These are phyloP conservation scores for Stichopus chloronotus DNA, from an alignment of 35 echinoderm and acorn worm species.

Conservation along the genomic window DNA sequence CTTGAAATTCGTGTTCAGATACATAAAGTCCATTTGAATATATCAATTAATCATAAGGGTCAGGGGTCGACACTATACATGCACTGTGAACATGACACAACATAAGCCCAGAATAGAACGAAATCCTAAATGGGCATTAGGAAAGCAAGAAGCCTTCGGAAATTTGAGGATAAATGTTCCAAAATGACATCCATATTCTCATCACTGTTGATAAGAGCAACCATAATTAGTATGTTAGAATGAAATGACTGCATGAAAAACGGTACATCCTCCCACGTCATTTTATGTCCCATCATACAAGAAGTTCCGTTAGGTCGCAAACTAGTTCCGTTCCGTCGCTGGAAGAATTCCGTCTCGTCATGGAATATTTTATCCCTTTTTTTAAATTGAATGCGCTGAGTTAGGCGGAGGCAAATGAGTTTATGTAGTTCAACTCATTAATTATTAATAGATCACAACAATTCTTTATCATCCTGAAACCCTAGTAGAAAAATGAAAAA, in stretches of 20 bases:
- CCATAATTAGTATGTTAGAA: background rate
- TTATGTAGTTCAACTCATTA: constrained; percentile 24
- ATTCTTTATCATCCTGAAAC: background rate
- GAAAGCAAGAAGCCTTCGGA: too few relatives aligned
- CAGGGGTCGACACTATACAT: too few relatives aligned
- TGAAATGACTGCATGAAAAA: background rate
- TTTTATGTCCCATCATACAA: background rate
- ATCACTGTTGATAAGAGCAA: background rate
- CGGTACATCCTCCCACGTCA: background rate
- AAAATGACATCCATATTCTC: background rate
- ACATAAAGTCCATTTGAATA: too few relatives aligned
- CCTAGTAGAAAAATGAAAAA: background rate
- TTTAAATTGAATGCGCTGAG: constrained; percentile 4
- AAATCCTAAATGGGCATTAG: too few relatives aligned
- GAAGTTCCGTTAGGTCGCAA: background rate
- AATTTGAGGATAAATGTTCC: background rate
- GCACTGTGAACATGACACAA: too few relatives aligned
- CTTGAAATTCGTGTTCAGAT: too few relatives aligned
- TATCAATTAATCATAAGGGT: too few relatives aligned
- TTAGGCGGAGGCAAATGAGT: background rate
- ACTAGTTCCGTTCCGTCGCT: background rate
- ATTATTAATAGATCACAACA: background rate
- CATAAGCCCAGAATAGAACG: background rate
- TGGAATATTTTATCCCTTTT: background rate
- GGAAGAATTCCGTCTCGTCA: background rate